Evolutionary conservation across 1,140 invertebrate species (phyloP).

Genomic region (Papilio aristodemus): DNA sequence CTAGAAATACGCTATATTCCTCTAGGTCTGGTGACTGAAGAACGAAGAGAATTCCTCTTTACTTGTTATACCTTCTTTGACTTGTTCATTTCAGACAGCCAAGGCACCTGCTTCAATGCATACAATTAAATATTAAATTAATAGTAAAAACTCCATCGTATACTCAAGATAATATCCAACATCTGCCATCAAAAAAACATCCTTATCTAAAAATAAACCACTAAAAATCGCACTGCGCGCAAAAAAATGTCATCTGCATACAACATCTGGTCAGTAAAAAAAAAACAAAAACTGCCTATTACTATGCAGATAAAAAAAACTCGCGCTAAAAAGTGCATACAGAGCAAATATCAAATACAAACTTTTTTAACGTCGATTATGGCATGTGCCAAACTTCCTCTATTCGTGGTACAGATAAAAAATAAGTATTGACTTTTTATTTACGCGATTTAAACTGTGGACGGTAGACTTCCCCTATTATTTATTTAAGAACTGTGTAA

Average conservation of each 20-base stretch:
- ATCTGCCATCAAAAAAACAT: conserved; percentile 70
- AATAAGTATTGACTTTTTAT: conserved; percentile 26
- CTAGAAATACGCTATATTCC: too few relatives aligned
- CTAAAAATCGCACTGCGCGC: conserved; percentile 71
- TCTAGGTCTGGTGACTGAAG: too few relatives aligned
- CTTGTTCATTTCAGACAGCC: background rate
- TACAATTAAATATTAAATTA: background rate
- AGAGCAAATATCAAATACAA: conserved; percentile 56
- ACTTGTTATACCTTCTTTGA: background rate
- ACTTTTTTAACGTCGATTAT: conserved; percentile 49
- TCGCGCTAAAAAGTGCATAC: conserved; percentile 68
- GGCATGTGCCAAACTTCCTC: conserved; percentile 75
- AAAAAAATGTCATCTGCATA: conserved; percentile 80
- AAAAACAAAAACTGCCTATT: conserved; percentile 59
- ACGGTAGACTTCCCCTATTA: background rate
- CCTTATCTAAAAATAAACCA: conserved; percentile 55
- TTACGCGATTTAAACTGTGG: conserved; percentile 27
- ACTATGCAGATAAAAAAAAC: conserved; percentile 63
- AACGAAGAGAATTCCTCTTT: too few relatives aligned
- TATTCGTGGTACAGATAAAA: conserved; percentile 30
- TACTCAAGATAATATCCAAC: conserved; percentile 51
- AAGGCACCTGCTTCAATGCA: background rate
- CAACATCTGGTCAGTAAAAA: conserved; percentile 74
- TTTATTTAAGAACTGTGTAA: conserved; percentile 6
- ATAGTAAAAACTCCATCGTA: conserved; percentile 5